Evolutionary conservation across 1,140 invertebrate species (phyloP), one percentile per base, ranked within the genome.

Genomic region (Pteromalus puparum): DNA sequence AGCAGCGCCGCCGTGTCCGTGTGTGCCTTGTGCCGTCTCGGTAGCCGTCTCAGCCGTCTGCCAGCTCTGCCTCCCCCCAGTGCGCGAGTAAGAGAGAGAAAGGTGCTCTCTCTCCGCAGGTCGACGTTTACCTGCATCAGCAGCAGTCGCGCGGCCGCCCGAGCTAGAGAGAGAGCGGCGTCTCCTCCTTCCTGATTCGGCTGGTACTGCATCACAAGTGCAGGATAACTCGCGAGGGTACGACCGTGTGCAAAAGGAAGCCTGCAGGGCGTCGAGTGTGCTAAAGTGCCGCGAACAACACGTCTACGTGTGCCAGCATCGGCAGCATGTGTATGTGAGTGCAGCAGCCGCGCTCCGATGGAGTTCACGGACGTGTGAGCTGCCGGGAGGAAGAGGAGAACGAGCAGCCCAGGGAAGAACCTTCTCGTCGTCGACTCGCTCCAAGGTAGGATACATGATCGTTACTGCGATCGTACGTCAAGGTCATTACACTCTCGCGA

Each of bases 301-400:
- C 77, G 67, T 10, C 3, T 72, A 72, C 68, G 68, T 72, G 30
- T 72, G 26, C 26, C 3, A 6, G n/a, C 67, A n/a, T 12, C n/a
- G 12, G 67, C 67, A 24, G 67, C 67, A 70, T 26, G 67, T 72
- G 26, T 72, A 72, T 72, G 30, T 72, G 30, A 30, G 68, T 77
- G 75, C 24, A 77, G n/a, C 21, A 77, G 46, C 24, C 81, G 28
- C 61, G 73, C 42, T 26, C 26, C 34, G 68, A 84, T 84, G 82
- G 77, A 84, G 82, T 79, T 74, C 76, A 73, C 65, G 67, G 68
- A 48, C 82, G 82, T 26, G 53, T 79, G 82, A 84, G 76, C 28
- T 21, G 30, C 30, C 15, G 73, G 72, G 61, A 1, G 68, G 15
- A 28, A 13, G 34, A 72, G 38, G 42, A 10, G 42, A n/a, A 30